These are phyloP conservation scores for Harpalus rufipes DNA, from an alignment of 2,888 invertebrate species.

Conservation along the genomic window DNA sequence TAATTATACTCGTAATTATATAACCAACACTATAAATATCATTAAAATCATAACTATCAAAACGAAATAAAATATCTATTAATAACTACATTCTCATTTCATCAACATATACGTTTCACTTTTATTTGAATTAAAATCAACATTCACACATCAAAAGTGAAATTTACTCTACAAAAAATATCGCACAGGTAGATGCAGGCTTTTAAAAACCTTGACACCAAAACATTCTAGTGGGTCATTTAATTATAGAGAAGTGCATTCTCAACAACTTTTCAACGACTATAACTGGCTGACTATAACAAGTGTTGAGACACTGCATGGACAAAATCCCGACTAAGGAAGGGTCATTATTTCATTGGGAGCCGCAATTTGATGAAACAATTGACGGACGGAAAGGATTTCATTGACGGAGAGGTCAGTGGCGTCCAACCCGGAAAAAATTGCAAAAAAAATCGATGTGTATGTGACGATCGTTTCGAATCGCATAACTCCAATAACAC, in stretches of 20 bases:
- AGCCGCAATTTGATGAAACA: background rate
- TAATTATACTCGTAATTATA: too few relatives aligned
- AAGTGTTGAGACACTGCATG: constrained; percentile 8
- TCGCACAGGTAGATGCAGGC: constrained; percentile 63
- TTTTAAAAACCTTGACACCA: constrained; percentile 66
- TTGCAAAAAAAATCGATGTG: too few relatives aligned
- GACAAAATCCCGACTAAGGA: constrained; percentile 15
- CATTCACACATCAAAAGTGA: constrained; percentile 40
- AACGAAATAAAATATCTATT: background rate
- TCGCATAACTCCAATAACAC: too few relatives aligned
- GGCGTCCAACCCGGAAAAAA: too few relatives aligned
- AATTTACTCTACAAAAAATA: constrained; percentile 45
- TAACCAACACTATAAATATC: background rate
- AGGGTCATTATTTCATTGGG: constrained; percentile 53
- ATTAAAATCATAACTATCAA: background rate
- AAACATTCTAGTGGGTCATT: constrained; percentile 64
- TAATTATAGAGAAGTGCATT: constrained; percentile 62
- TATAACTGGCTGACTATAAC: constrained; percentile 23
- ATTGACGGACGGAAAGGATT: background rate
- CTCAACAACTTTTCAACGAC: background rate
- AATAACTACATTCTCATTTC: background rate
- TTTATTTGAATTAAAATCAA: constrained; percentile 1
- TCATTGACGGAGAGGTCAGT: background rate
- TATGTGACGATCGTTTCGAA: too few relatives aligned
- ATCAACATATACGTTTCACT: background rate